Evolutionary conservation across 2,113 vertebrate genomes (phyloP).

Genomic region (Halichoeres trimaculatus): DNA sequence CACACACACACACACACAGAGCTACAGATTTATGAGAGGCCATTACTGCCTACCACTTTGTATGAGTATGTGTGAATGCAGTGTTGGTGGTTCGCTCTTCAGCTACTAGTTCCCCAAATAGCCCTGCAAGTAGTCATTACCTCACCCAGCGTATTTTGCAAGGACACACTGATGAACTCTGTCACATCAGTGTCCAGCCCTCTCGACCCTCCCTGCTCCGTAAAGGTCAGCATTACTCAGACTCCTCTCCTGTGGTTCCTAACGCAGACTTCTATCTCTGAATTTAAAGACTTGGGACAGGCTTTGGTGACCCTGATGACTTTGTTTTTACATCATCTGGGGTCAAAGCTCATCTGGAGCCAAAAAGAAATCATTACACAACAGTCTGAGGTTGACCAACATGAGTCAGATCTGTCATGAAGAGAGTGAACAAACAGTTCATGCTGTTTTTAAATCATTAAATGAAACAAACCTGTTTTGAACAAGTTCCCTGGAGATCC

Average conservation of each 20-base stretch:
- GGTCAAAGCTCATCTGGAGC: background rate
- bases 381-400: background rate
- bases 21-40: background rate
- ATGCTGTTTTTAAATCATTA: too few relatives aligned
- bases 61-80: background rate
- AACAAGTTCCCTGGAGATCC: too few relatives aligned
- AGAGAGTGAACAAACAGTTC: background rate
- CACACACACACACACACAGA: background rate
- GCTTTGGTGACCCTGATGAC: background rate
- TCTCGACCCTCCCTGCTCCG: background rate
- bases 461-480: too few relatives aligned
- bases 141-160: background rate
- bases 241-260: background rate
- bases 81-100: background rate
- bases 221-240: background rate
- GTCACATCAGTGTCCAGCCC: background rate
- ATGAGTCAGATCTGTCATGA: background rate
- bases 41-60: background rate
- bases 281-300: background rate
- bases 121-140: slow-evolving; percentile 4
- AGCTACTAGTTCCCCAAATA: background rate
- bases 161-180: background rate
- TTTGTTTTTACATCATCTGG: background rate
- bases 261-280: background rate
- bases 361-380: background rate